Evolutionary conservation across 2,888 invertebrate species (phyloP), one percentile per base, ranked within the genome.

Genomic region (Parnassius smintheus): DNA sequence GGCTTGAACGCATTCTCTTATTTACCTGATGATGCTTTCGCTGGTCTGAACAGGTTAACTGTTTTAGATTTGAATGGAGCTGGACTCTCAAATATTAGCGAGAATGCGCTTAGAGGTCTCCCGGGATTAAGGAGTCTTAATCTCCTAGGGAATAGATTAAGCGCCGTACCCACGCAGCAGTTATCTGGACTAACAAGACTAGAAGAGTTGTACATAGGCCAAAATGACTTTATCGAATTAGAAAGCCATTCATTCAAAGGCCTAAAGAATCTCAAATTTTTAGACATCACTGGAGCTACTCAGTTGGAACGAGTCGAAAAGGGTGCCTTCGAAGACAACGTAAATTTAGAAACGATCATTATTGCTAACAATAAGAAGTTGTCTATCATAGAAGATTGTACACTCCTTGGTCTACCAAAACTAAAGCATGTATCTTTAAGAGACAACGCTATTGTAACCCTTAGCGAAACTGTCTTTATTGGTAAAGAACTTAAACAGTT

Each of bases 21-120:
- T 59, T 89, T 97, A 64, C 95, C 95, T 9, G 95, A 95, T 70
- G 96, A 96, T 70, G 95, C 96, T 12, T 97, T 97, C 82, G 93
- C 94, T 59, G 96, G 96, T 60, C 92, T 97, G 10, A 95, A 94
- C 69, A 94, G 95, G 65, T 88, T 97, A 25, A 93, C 95, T 1
- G 95, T 95, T 12, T 85, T 97, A 72, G 97, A 97, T 81, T 89
- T 97, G 68, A 95, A 95, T 72, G 96, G 96, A 70, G 96, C 97
- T 41, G 96, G 96, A 18, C 92, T 97, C 68, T 94, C 94, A 64
- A 96, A 96, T 76, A 95, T 97, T 68, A 96, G 95, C 69, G 94
- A 94, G 18, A 93, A 94, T 64, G 96, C 97, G 18, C 95, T 97
- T 74, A 93, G 94, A 66, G 96, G 96, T 55, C 89, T 96, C 61